Evolutionary conservation across 2,113 vertebrate species (phyloP), one percentile per base, ranked within the genome.

Genomic region (Cottus gobio): DNA sequence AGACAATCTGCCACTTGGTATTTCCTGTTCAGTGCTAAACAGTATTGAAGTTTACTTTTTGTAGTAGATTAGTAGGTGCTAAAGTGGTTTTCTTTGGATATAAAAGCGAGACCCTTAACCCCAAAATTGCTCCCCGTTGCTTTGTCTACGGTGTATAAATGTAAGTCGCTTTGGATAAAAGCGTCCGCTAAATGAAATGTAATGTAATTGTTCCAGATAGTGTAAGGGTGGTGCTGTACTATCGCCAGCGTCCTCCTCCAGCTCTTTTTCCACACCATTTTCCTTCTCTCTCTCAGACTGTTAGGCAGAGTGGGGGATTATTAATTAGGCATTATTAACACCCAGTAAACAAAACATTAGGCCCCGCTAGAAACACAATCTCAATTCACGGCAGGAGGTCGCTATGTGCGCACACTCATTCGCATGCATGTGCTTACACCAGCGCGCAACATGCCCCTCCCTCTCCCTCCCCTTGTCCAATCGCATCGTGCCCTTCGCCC

Each of bases 291-390:
- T 82, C 67, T 92, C 94, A 94, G 95, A 93, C 92, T 92, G 89
- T 96, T 61, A 92, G 92, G 93, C 94, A 95, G 95, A 95, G 96
- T 95, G 95, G 95, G 75, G 89, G 85, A 96, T 98, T 97, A 97
- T 98, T 97, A 99, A 99, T 98, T 98, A 98, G 96, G 95, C 96
- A 99, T 99, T 99, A 98, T 98, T 98, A 98, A 99, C 98, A 98
- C 96, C 94, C 96, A 96, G 97, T 98, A 99, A 98, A 99, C 97
- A 99, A 99, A 94, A 97, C 91, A 98, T 98, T 96, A 96, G 95
- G 96, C 94, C 95, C 95, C 90, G 95, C 86, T 95, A 96, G 96
- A 97, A 97, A 97, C 95, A 97, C 97, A 99, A 98, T 98, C 96
- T 98, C 94, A 78, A 94, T 93, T 96, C 97, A 89, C 97, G 94